These are phyloP conservation scores for Cylloceria caligata DNA, from an alignment of 2,888 invertebrate genomes.

Conservation along the genomic window DNA sequence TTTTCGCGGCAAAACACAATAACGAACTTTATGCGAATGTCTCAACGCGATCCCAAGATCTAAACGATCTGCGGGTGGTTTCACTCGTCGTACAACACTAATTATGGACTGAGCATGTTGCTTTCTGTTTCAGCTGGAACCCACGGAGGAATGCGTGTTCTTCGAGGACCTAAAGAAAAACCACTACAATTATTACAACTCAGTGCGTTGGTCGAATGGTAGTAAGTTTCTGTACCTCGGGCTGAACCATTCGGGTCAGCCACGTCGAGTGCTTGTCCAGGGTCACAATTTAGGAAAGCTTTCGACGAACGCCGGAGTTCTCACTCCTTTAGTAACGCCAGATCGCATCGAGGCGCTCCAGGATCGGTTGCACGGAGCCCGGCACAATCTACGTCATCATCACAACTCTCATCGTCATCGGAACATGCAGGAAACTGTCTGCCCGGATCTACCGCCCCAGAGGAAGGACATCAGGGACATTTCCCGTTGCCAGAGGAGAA, in stretches of 20 bases:
- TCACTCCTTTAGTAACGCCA: conserved; percentile 87
- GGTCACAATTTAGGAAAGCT: conserved; percentile 89
- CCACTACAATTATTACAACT: conserved; percentile 94
- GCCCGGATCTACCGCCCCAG: conserved; percentile 76
- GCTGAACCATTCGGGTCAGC: conserved; percentile 90
- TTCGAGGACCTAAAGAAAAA: conserved; percentile 94
- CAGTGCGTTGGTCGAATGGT: conserved; percentile 89
- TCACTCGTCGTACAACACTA: conserved; percentile 56
- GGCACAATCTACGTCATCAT: conserved; percentile 79
- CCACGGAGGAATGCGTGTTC: conserved; percentile 93
- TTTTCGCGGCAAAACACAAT: conserved; percentile 45
- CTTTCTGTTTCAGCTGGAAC: conserved; percentile 91
- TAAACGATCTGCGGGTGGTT: conserved; percentile 55
- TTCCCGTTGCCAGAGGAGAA: conserved; percentile 85
- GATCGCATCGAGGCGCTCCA: conserved; percentile 85
- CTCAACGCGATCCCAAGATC: conserved; percentile 7
- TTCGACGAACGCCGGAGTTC: conserved; percentile 90
- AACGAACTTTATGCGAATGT: conserved; percentile 31
- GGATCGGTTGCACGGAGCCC: conserved; percentile 81
- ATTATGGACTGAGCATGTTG: conserved; percentile 69
- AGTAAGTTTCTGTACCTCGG: conserved; percentile 91
- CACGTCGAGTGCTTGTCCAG: conserved; percentile 90
- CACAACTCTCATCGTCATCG: conserved; percentile 72
- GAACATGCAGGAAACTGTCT: conserved; percentile 81
- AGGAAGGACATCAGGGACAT: conserved; percentile 82